These are phyloP conservation scores for Pangasius macronema DNA, from an alignment of 2,797 vertebrate species.

Conservation along the genomic window DNA sequence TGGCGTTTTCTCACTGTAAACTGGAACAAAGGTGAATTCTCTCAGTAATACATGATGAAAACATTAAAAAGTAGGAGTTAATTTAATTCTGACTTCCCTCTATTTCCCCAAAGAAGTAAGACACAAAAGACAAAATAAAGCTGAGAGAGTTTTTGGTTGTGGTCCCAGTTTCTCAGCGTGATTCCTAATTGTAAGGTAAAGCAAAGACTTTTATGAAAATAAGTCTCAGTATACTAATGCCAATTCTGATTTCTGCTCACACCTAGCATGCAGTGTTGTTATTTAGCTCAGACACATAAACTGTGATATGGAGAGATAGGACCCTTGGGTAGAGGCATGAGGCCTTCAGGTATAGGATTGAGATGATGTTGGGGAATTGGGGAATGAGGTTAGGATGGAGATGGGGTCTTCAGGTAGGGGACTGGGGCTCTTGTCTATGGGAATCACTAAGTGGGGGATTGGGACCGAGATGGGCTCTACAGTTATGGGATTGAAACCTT, in stretches of 20 bases:
- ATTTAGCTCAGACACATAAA: not conserved
- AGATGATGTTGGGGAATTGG: not conserved
- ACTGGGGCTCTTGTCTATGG: not conserved
- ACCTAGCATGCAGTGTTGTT: not conserved
- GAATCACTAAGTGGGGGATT: not conserved
- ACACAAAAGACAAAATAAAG: not conserved
- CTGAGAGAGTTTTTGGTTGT: not conserved
- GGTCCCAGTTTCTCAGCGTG: not conserved
- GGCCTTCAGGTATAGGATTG: not conserved
- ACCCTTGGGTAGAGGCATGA: not conserved
- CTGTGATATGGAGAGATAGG: not conserved
- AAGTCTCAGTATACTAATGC: not conserved
- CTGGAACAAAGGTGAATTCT: conserved; percentile 6
- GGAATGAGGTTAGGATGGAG: not conserved
- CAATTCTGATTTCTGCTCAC: not conserved
- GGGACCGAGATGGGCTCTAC: not conserved
- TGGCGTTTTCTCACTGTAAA: not conserved
- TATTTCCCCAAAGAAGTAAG: not conserved
- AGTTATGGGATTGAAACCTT: not conserved
- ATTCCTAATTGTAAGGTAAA: not conserved
- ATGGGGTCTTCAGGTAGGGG: not conserved
- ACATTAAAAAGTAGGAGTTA: not conserved
- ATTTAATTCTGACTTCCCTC: not conserved
- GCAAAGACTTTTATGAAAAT: not conserved
- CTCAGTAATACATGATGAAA: conserved; percentile 4